Conservation (phyloP, 2,113 vertebrate genomes). For the Podarcis raffonei region DNA sequence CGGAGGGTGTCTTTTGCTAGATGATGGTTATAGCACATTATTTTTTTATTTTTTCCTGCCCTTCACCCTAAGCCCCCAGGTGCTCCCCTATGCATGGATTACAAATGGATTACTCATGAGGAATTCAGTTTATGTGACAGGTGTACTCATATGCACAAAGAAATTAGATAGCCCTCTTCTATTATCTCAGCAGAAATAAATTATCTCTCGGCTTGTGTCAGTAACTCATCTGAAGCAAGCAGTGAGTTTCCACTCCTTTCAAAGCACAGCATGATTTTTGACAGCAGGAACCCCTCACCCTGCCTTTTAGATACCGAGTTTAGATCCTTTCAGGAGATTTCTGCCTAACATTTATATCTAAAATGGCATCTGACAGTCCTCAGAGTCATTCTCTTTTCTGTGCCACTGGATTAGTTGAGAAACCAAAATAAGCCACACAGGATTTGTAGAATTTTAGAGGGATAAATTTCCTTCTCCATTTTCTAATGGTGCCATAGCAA, state of each 20-base stretch:
- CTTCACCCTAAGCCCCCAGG: too few species aligned
- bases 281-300: neutral
- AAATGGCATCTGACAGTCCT: neutral
- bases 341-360: neutral
- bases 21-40: too few species aligned
- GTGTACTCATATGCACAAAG: too few species aligned
- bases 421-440: constrained; percentile 15
- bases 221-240: neutral
- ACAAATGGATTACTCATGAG: too few species aligned
- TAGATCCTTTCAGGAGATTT: neutral
- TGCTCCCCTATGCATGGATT: too few species aligned
- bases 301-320: neutral
- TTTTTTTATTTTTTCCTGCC: too few species aligned
- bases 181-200: neutral
- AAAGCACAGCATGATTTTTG: neutral
- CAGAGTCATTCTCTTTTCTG: neutral
- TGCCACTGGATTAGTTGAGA: neutral
- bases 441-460: constrained; percentile 5
- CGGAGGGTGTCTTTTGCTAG: too few species aligned
- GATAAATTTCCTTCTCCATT: constrained; percentile 22
- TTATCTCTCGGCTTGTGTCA: neutral
- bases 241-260: neutral
- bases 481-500: constrained; percentile 31
- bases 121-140: too few species aligned
- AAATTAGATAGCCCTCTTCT: too few species aligned